Percentiles rank a stretch among this genome's conserved stretches.
Conservation (phyloP, 2,797 vertebrate genomes). For the Pitangus sulphuratus region DNA sequence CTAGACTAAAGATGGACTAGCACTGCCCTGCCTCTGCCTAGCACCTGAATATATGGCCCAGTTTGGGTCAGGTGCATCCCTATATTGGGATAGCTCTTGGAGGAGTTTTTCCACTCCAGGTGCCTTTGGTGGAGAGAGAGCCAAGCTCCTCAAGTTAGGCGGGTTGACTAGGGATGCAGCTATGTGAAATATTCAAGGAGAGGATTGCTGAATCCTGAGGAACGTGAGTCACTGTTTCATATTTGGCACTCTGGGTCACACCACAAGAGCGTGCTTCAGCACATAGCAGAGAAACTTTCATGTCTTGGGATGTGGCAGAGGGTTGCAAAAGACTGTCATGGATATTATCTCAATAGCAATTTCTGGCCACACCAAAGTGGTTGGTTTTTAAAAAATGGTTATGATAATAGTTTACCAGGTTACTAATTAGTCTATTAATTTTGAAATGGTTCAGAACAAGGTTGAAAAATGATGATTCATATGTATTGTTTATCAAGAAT, state of each 20-base stretch:
- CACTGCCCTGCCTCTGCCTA: not conserved
- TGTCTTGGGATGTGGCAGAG: slow-evolving; percentile 36
- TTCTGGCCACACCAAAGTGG: slow-evolving; percentile 62
- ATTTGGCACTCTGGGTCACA: slow-evolving; percentile 34
- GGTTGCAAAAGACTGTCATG: slow-evolving; percentile 49
- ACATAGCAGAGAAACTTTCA: slow-evolving; percentile 64
- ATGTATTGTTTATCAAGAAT: slow-evolving; percentile 55
- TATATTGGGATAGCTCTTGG: not conserved
- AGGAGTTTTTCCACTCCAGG: not conserved
- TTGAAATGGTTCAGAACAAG: slow-evolving; percentile 63
- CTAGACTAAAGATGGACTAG: not conserved
- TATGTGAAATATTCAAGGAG: slow-evolving; percentile 54
- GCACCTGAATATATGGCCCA: not conserved
- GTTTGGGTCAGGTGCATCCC: not conserved
- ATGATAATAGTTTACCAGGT: slow-evolving; percentile 64
- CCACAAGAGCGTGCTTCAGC: slow-evolving; percentile 59
- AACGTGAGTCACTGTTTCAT: slow-evolving; percentile 17
- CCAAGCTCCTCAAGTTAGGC: not conserved
- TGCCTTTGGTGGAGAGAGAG: not conserved
- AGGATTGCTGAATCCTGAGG: not conserved
- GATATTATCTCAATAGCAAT: slow-evolving; percentile 37
- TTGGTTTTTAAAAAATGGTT: slow-evolving; percentile 51
- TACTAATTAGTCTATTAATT: slow-evolving; percentile 71
- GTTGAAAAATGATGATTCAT: slow-evolving; percentile 67
- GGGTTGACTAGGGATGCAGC: slow-evolving; percentile 15